Conservation (phyloP, 2,888 invertebrate genomes). For the Anticlea derivata region DNA sequence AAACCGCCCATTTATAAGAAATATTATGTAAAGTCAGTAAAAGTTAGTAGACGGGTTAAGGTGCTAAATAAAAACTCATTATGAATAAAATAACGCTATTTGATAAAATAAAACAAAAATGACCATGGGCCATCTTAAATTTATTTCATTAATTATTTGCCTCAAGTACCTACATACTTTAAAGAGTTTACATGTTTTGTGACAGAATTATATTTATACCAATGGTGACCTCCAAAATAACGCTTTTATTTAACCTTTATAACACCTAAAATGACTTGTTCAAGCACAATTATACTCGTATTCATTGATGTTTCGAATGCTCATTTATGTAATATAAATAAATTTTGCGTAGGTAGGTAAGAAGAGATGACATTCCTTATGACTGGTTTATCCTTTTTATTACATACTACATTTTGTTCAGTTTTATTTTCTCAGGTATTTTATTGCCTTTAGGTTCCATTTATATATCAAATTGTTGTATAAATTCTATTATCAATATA, state of each 20-base stretch:
- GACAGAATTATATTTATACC: conserved; percentile 3
- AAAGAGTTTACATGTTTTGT: no score
- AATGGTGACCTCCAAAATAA: conserved; percentile 7
- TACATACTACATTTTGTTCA: no score
- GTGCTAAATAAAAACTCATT: no score
- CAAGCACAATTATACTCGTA: conserved; percentile 3
- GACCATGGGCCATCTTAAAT: conserved; percentile 5
- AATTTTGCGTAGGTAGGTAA: no score
- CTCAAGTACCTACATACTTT: background rate
- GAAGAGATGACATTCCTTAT: no score
- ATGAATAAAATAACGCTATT: background rate
- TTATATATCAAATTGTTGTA: no score
- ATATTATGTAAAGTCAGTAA: background rate
- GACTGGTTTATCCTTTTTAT: no score
- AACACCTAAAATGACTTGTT: conserved; percentile 1
- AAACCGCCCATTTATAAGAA: no score
- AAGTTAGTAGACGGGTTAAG: background rate
- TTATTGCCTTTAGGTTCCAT: no score
- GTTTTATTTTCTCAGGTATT: no score
- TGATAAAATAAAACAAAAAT: background rate
- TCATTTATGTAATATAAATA: conserved; percentile 1
- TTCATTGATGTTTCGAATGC: background rate
- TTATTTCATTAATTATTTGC: conserved; percentile 4
- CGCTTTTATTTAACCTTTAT: conserved; percentile 1
- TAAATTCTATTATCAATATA: no score